Base-by-base conservation (phyloP, 2,888 invertebrate species). In the Amiota mariae region DNA sequence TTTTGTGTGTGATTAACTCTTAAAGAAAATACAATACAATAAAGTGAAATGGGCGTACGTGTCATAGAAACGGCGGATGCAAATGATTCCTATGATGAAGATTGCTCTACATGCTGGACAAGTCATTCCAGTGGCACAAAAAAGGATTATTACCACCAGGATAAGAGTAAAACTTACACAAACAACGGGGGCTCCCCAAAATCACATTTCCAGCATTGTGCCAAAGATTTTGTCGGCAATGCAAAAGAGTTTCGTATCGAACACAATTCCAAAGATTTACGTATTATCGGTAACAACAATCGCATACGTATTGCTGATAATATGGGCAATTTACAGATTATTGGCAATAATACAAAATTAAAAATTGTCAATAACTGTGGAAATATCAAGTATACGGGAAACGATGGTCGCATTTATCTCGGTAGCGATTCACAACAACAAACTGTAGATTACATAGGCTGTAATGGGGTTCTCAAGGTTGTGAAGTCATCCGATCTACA, bases 261-360 rank as follows among this genome's bases (percentile, higher is more conserved):
- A 70, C 80, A 82, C 46, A 90, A 90, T 76, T 76, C 79, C 15
- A 78, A 79, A 2, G 82, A 89, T 71, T 72, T 90, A 12, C 85
- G 89, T 8, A 87, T 90, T 20, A 87, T 90, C 47, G 90, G 90
- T 4, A 90, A 90, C 72, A 82, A 86, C 61, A 90, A 90, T 76
- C 87, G 89, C n/a, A 85, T 90, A 75, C 85, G 87, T n/a, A 85
- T 90, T 36, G 72, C 78, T 0, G 82, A 77, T 67, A 90, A 90
- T 74, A 78, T 79, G 9, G 89, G 88, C n/a, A 84, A 81, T 48
- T 74, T 90, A 54, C 86, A 87, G 61, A 81, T 90, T 11, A 86
- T 90, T 71, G 90, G 90, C 20, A 90, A 90, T 74, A 81, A 80
- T 54, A 89, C 86, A 56, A 80, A 86, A 48, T 80, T 90, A 13